Evolutionary conservation across 2,888 invertebrate species (phyloP).

Genomic region (Luperina testacea): DNA sequence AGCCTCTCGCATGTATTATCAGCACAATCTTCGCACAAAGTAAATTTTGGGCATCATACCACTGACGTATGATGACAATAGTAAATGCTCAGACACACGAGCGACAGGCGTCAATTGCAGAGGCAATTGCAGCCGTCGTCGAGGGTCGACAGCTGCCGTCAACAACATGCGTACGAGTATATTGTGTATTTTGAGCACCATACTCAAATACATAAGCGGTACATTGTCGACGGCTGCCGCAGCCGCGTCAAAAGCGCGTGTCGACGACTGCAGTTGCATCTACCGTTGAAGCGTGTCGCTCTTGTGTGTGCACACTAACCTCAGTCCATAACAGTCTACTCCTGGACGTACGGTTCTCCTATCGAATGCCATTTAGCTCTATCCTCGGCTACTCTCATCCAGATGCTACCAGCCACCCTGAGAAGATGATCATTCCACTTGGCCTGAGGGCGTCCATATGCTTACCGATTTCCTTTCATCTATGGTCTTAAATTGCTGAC

Average conservation of each 20-base stretch:
- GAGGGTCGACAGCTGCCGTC: no score
- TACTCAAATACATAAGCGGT: no score
- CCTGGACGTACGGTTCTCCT: background rate
- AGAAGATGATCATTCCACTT: background rate
- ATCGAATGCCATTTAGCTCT: background rate
- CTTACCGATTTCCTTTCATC: background rate
- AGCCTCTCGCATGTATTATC: background rate
- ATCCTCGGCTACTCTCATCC: background rate
- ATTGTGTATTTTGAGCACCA: no score
- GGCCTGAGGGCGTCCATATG: background rate
- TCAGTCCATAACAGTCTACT: background rate
- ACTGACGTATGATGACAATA: background rate
- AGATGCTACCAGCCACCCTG: background rate
- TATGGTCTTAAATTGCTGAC: background rate
- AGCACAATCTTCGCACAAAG: background rate
- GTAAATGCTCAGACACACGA: background rate
- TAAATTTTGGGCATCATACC: background rate
- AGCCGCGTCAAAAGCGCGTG: no score
- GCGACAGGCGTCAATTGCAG: no score
- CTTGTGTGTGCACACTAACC: background rate
- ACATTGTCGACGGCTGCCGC: no score
- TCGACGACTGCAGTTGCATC: no score
- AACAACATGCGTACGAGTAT: no score
- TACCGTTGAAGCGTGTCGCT: no score
- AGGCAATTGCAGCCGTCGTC: no score